Conservation (phyloP, 1,140 invertebrate species). For the Apis florea region DNA sequence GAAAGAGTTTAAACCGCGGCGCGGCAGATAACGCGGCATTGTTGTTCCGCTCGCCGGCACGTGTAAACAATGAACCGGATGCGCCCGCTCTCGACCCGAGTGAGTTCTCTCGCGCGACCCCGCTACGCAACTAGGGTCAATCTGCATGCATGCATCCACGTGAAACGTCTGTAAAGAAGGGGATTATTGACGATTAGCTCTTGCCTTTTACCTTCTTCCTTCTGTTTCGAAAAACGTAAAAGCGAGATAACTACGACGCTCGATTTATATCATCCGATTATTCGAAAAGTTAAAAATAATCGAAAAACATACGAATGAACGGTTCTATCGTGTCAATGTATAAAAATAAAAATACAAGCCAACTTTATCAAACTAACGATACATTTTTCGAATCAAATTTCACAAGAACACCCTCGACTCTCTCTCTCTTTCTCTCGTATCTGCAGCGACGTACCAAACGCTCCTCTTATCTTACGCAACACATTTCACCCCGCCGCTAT, state of each 20-base stretch:
- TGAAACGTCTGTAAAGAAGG: background rate
- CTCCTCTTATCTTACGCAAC: background rate
- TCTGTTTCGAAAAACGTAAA: too few species aligned
- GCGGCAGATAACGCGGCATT: constrained; percentile 37
- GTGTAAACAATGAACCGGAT: constrained; percentile 53
- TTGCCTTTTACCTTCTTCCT: too few species aligned
- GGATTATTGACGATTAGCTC: background rate
- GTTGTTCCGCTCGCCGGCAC: constrained; percentile 32
- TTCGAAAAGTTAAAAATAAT: too few species aligned
- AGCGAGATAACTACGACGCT: too few species aligned
- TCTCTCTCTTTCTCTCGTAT: background rate
- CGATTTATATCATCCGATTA: too few species aligned
- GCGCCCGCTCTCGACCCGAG: constrained; percentile 1
- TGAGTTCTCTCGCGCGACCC: constrained; percentile 31
- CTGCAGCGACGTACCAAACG: background rate
- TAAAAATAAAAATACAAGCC: too few species aligned
- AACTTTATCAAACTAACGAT: too few species aligned
- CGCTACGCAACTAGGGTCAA: constrained; percentile 5
- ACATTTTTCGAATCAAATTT: too few species aligned
- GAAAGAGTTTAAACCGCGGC: constrained; percentile 4
- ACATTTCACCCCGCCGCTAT: background rate
- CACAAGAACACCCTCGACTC: background rate
- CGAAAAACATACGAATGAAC: too few species aligned
- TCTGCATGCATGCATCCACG: constrained; percentile 17
- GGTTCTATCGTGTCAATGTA: too few species aligned